Percentiles rank a stretch among this genome's conserved stretches.
Conservation (phyloP, 1,140 invertebrate genomes). For the Cotesia chilonis region DNA sequence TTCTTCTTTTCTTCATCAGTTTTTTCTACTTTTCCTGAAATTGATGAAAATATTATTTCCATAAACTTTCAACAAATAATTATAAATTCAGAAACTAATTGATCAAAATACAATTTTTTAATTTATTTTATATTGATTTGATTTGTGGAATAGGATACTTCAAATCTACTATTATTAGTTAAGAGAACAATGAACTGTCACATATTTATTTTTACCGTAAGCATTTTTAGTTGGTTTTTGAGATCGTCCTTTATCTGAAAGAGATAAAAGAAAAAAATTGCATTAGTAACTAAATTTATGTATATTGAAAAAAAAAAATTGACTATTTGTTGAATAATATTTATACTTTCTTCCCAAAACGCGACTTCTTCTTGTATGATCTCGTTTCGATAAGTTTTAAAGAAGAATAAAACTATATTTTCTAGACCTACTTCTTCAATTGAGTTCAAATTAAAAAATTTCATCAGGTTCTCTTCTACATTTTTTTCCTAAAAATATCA, state of each 20-base stretch:
- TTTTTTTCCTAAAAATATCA: constrained; percentile 51
- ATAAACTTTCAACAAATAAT: too few species aligned
- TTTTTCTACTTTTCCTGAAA: constrained; percentile 51
- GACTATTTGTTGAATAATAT: constrained; percentile 38
- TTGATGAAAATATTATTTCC: background rate
- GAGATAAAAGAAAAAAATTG: constrained; percentile 40
- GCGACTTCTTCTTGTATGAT: constrained; percentile 67
- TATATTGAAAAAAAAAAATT: constrained; percentile 14
- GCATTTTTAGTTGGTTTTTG: constrained; percentile 56
- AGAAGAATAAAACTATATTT: constrained; percentile 65
- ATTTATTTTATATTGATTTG: too few species aligned
- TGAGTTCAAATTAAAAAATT: constrained; percentile 58
- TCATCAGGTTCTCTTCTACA: constrained; percentile 56
- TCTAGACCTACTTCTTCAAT: constrained; percentile 59
- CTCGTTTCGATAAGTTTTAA: constrained; percentile 67
- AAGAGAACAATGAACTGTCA: too few species aligned
- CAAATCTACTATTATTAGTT: constrained; percentile 28
- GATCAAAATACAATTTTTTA: too few species aligned
- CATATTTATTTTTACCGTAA: constrained; percentile 48
- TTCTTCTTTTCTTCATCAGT: constrained; percentile 47
- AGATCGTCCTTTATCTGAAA: constrained; percentile 50
- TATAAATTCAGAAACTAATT: too few species aligned
- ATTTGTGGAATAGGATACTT: too few species aligned
- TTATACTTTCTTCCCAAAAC: constrained; percentile 68
- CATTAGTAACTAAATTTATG: too few species aligned